Evolutionary conservation across 2,113 vertebrate species (phyloP), one percentile per base, ranked within the genome.

Genomic region (Hassar affinis): DNA sequence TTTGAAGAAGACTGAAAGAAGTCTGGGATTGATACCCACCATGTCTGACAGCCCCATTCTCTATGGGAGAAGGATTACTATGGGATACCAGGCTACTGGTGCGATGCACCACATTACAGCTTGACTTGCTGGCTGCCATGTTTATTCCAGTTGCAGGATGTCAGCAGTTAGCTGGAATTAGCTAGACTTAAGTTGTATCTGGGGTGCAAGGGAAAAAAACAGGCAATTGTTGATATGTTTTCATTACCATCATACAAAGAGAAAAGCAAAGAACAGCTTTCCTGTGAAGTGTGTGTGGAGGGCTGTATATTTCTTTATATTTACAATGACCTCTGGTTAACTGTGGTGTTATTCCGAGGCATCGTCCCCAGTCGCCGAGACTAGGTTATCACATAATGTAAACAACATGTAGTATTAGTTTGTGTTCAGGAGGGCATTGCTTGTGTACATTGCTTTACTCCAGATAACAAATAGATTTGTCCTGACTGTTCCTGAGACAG

Each of bases 121-220:
- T 66, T 15, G 84, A 45, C 76, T 88, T 89, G 1, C 22, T 7
- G 25, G 91, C 89, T 2, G 83, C 88, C 94, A 93, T 94, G 86
- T 84, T 69, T 84, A 47, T 47, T 69, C 51, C 83, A 86, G 82
- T 86, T 38, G 30, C 85, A 42, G 68, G 12, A 51, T 64, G 4
- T 38, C 71, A n/a, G n/a, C n/a, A n/a, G n/a, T 74, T 22, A 47
- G 68, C 30, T 59, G 30, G 27, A 56, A 38, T 25, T 68, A 27
- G 57, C 7, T 52, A 3, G 35, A 45, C 45, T 72, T 79, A 25
- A 79, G 9, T 14, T 35, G 62, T 42, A 54, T 76, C 54, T 64
- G 61, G 15, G 12, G 11, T 47, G 25, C 15, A 75, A 66, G 27
- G n/a, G 18, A 8, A 33, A 56, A 66, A 79, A 64, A 22, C 22